phyloP scores from a whole-genome alignment of 2,888 invertebrate species.

The Arrhopalites spinosus region DNA sequence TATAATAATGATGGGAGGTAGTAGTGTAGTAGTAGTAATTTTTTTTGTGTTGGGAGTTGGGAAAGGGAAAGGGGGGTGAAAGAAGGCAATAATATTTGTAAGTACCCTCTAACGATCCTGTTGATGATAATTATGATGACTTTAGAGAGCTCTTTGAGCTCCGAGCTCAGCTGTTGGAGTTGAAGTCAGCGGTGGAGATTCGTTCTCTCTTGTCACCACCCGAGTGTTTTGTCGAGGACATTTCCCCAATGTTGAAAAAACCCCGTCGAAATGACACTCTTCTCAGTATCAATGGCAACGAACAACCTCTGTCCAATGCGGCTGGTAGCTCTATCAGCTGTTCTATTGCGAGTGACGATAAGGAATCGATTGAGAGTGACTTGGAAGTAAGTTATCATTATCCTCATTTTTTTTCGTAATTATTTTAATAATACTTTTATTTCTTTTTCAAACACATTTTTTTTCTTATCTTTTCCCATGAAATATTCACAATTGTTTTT shows the following conservation, averaged over 20 bases:
- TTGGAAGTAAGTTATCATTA: slow-evolving; percentile 41
- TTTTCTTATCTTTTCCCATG: background rate
- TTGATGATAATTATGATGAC: slow-evolving; percentile 8
- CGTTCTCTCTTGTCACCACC: slow-evolving; percentile 49
- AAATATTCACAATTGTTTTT: too few species aligned
- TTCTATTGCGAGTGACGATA: slow-evolving; percentile 56
- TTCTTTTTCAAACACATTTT: background rate
- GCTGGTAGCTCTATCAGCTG: slow-evolving; percentile 51
- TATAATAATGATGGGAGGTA: background rate
- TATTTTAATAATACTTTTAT: background rate
- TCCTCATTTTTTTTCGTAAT: background rate
- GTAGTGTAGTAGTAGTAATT: background rate
- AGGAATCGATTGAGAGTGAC: slow-evolving; percentile 55
- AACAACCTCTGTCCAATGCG: slow-evolving; percentile 42
- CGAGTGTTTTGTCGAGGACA: slow-evolving; percentile 50
- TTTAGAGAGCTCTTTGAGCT: slow-evolving; percentile 55
- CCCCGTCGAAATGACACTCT: slow-evolving; percentile 53
- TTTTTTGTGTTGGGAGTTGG: background rate
- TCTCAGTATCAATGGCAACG: slow-evolving; percentile 54
- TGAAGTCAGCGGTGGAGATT: slow-evolving; percentile 54
- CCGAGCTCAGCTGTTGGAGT: slow-evolving; percentile 53
- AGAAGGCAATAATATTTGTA: background rate
- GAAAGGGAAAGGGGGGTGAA: slow-evolving; percentile 17
- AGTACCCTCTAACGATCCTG: background rate
- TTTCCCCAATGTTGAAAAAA: slow-evolving; percentile 45